A percentile compares a stretch with the other conserved stretches of the same genome.
Conservation (phyloP, 2,113 vertebrate genomes). For the Phrynosoma platyrhinos region DNA sequence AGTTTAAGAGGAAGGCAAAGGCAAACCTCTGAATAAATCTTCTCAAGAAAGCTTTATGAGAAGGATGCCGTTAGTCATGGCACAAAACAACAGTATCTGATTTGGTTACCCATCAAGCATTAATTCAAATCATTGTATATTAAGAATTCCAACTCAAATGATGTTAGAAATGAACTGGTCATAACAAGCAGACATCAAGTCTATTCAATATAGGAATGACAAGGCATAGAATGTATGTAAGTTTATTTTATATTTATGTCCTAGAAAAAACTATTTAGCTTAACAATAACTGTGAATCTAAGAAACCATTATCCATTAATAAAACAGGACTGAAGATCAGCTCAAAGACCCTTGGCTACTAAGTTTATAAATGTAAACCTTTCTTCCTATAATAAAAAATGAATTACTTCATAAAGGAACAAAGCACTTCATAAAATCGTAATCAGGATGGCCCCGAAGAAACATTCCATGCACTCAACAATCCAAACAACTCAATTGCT, state of each 20-base stretch:
- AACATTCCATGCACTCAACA: neutral
- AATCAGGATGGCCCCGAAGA: neutral
- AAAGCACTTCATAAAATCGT: neutral
- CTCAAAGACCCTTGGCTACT: neutral
- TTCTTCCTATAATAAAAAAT: no score
- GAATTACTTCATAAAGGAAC: neutral
- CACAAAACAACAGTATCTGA: no score
- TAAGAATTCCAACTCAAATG: neutral
- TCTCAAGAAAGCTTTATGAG: no score
- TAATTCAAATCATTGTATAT: neutral
- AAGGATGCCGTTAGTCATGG: no score
- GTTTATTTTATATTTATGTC: no score
- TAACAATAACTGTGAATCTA: neutral
- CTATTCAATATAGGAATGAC: neutral
- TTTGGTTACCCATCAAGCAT: neutral
- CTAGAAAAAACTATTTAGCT: neutral
- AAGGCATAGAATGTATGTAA: neutral
- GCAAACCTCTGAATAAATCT: no score
- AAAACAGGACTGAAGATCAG: neutral
- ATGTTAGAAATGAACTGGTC: neutral
- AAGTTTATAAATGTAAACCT: neutral
- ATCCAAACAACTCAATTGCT: neutral
- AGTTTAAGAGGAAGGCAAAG: no score
- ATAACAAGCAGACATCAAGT: neutral
- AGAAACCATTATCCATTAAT: neutral